Evolutionary conservation across 2,888 invertebrate genomes (phyloP), one percentile per base, ranked within the genome.

Genomic region (Lochmaea crataegi): DNA sequence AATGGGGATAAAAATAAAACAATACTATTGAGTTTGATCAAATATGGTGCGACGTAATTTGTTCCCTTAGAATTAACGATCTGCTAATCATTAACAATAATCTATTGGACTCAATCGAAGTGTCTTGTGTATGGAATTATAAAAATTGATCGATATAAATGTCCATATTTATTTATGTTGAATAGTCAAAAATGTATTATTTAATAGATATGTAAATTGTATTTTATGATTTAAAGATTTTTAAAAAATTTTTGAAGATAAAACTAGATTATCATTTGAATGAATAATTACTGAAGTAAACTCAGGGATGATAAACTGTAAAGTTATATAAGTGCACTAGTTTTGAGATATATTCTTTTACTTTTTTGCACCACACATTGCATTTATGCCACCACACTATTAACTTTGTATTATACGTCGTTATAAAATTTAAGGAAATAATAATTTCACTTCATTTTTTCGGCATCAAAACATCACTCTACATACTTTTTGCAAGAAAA

Each of bases 401-500:
- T 56, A 56, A 65, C 65, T 26, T 53, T 41, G 22, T 51, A 22
- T 32, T 51, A 32, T 51, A 18, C 53, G 7, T 53, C 22, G 16
- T 65, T n/a, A 32, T 65, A 65, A 65, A 53, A 65, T 65, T 11
- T 11, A 41, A 12, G 16, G 12, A 26, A 65, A 65, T n/a, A 65
- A 56, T 65, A 53, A 14, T 65, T 56, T 65, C 65, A 65, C 65
- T 12, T 65, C 7, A 48, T 63, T 57, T 41, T 61, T 14, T 41
- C 38, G 10, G 10, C 5, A 3, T 32, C 41, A 61, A 60, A 22
- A 57, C 14, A 14, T 57, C 10, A 57, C 14, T 57, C 18, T 26
- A 22, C 45, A 16, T 18, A 42, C 11, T 42, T 63, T 42, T 45
- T 63, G 63, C 14, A 63, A 63, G 6, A 26, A 18, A 22, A 57